A percentile compares a stretch with the other conserved stretches of the same genome.
phyloP scores from a whole-genome alignment of 1,140 invertebrate genomes.

The Uloborus diversus region DNA sequence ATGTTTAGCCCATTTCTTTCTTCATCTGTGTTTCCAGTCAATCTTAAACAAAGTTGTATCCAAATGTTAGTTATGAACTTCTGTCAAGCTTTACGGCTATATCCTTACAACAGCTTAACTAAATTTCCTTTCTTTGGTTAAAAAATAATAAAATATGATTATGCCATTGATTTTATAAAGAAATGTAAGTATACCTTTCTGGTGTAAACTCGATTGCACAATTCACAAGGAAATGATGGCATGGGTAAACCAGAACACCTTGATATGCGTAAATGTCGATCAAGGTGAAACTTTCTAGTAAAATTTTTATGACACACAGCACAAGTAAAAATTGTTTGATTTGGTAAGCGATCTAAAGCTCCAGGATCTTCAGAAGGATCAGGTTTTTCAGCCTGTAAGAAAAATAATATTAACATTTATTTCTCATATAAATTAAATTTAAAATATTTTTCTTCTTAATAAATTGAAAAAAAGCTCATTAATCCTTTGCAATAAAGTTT shows the following conservation, averaged over 20 bases:
- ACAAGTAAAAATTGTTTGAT: constrained; percentile 45
- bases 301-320: constrained; percentile 66
- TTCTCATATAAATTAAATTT: too few species aligned
- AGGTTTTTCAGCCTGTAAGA: too few species aligned
- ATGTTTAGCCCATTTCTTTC: too few species aligned
- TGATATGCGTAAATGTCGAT: constrained; percentile 77
- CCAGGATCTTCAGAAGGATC: neutral
- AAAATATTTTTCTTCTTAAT: too few species aligned
- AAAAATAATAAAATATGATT: neutral
- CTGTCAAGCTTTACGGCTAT: too few species aligned
- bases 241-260: constrained; percentile 74
- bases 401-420: too few species aligned
- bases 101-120: too few species aligned
- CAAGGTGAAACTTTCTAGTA: constrained; percentile 78
- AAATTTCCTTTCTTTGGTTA: neutral
- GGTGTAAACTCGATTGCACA: constrained; percentile 77
- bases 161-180: neutral
- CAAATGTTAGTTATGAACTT: too few species aligned
- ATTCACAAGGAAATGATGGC: constrained; percentile 73
- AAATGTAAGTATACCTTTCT: constrained; percentile 68
- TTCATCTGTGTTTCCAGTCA: too few species aligned
- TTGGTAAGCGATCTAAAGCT: neutral
- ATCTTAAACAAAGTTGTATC: too few species aligned
- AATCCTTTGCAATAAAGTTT: too few species aligned
- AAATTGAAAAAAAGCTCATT: too few species aligned